phyloP scores from a whole-genome alignment of 2,797 vertebrate genomes.

The Vireo griseus region DNA sequence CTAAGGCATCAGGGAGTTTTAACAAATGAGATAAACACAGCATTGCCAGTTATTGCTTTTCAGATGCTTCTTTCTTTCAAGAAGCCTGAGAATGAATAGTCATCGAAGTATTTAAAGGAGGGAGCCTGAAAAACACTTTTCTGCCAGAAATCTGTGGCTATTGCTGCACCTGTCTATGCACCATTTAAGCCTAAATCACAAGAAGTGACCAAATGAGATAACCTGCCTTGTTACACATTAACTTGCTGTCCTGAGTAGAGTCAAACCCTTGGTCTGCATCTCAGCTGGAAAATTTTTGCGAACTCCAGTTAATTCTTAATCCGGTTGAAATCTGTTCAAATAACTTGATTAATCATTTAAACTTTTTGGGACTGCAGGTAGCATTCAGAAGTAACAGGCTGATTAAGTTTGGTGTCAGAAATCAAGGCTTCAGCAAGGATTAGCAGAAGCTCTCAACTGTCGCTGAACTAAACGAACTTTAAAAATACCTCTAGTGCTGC shows the following conservation, averaged over 20 bases:
- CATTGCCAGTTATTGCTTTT: neutral
- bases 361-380: neutral
- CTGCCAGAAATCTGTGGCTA: neutral
- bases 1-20: too few species aligned
- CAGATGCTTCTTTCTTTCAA: neutral
- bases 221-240: slow-evolving; percentile 28
- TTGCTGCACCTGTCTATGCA: neutral
- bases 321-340: slow-evolving; percentile 35
- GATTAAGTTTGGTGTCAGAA: neutral
- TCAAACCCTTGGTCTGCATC: neutral
- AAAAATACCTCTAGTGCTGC: neutral
- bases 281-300: slow-evolving; percentile 5
- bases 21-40: neutral
- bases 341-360: slow-evolving; percentile 49
- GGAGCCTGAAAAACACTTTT: neutral
- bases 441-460: neutral
- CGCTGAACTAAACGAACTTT: neutral
- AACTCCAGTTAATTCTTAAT: slow-evolving; percentile 53
- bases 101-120: neutral
- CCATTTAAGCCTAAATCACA: neutral
- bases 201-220: neutral
- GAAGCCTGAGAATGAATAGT: neutral
- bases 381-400: neutral
- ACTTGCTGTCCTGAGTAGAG: neutral
- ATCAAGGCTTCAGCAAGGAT: neutral